Evolutionary conservation across 2,113 vertebrate species (phyloP), one percentile per base, ranked within the genome.

Genomic region (Rhinichthys klamathensis): DNA sequence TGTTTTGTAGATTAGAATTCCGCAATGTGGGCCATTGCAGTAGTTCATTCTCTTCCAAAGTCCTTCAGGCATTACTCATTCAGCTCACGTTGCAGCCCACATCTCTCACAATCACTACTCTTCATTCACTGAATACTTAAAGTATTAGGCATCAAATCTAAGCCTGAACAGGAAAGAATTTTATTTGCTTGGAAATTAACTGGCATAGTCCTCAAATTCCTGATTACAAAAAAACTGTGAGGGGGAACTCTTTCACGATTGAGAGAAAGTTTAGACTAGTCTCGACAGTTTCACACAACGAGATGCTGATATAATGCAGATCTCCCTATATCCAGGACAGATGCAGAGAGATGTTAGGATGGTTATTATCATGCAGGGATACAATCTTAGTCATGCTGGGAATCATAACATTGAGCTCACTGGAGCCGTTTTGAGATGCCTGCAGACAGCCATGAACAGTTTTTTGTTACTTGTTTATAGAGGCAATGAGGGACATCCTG

Each of bases 381-480:
- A 87, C 89, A 87, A 91, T 91, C 90, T 89, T 90, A 90, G 87
- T 91, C 92, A 91, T 84, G 77, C 82, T 92, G 89, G 56, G 54
- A 58, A 78, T 16, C 74, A 86, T 77, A 60, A 83, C 67, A 73
- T 76, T 27, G 3, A 83, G 67, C 87, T 90, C 85, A 70, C 90
- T 87, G 88, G 89, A 89, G 83, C 87, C 41, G 85, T 82, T 58
- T 49, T 41, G 58, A 72, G 35, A 72, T 72, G 69, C 23, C 72
- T 46, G 13, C 41, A 74, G 41, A 46, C 41, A 74, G 44, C 72
- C 72, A 74, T 49, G 41, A 74, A 74, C 72, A 74, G 69, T 46
- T n/a, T 89, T 93, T 93, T 94, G 91, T 94, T 69, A 25, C 41
- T 74, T 74, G 72, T 74, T 74, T 74, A 74, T 46, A 74, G 72